Evolutionary conservation across 2,113 vertebrate genomes (phyloP), one percentile per base, ranked within the genome.

Genomic region (Turdus rufiventris): DNA sequence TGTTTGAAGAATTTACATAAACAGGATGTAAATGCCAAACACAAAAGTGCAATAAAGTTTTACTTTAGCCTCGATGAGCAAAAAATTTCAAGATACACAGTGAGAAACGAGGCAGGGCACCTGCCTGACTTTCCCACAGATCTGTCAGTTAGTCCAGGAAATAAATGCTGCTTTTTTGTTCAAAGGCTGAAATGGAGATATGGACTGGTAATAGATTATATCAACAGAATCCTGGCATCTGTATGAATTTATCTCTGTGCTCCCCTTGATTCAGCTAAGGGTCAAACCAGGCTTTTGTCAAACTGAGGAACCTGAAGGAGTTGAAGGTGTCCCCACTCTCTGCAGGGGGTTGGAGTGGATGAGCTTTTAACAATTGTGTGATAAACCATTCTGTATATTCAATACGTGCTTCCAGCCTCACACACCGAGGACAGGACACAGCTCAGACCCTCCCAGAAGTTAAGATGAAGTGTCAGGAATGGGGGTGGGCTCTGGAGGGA

Each of bases 1-100:
- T 74, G 91, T 96, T 95, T 93, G 94, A 96, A 94, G 94, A 93
- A 96, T 96, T 96, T 95, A 85, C 94, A 93, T 96, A 96, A 95
- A 94, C 94, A 91, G 96, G 93, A 90, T 94, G 95, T 96, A 96
- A 96, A 91, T 89, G 94, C 91, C 95, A 90, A 88, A 56, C 95
- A 93, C 76, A 94, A 53, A 90, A 93, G 78, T 93, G 82, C 79
- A 86, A 80, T 94, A 84, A 96, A 97, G 93, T 95, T 96, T 93
- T 80, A 87, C 81, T 97, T 93, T 58, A 89, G 89, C 93, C 71
- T 85, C 21, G 5, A 43, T 38, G 78, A 94, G 73, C 87, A 93
- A 34, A 82, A 94, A 96, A 85, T 74, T 71, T 29, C 88, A 58
- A 71, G 74, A 68, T 5, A 62, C 23, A 54, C 42, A 38, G 66